phyloP scores from a whole-genome alignment of 1,140 invertebrate species.

The Schlechtendalia chinensis region DNA sequence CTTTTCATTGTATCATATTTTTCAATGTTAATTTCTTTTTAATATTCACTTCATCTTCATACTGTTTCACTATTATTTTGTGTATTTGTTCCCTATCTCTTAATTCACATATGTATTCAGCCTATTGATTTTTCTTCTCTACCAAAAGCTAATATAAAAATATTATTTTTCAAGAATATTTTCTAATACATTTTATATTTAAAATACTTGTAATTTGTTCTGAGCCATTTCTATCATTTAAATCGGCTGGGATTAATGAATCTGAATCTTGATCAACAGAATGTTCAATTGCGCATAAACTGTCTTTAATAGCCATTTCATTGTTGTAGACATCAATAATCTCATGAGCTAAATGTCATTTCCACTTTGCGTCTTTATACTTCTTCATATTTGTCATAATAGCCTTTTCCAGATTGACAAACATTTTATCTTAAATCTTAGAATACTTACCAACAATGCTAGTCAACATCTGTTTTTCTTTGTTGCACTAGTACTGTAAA shows the following conservation, averaged over 20 bases:
- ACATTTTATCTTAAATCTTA: conserved; percentile 39
- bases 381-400: conserved; percentile 4
- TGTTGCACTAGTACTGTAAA: conserved; percentile 13
- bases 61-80: neutral
- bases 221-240: conserved; percentile 34
- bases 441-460: conserved; percentile 21
- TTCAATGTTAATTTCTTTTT: conserved; percentile 27
- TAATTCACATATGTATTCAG: neutral
- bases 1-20: conserved; percentile 16
- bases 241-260: neutral
- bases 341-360: conserved; percentile 27
- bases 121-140: conserved; percentile 1
- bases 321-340: conserved; percentile 6
- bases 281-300: neutral
- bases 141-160: neutral
- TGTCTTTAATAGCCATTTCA: conserved; percentile 19
- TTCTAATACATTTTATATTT: neutral
- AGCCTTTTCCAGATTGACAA: neutral
- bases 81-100: neutral
- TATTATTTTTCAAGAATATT: neutral
- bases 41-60: conserved; percentile 8
- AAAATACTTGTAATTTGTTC: conserved; percentile 17
- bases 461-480: neutral
- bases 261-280: conserved; percentile 6
- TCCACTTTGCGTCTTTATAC: conserved; percentile 32